Base-by-base conservation (phyloP, 2,888 invertebrate genomes). In the Sipha maydis region DNA sequence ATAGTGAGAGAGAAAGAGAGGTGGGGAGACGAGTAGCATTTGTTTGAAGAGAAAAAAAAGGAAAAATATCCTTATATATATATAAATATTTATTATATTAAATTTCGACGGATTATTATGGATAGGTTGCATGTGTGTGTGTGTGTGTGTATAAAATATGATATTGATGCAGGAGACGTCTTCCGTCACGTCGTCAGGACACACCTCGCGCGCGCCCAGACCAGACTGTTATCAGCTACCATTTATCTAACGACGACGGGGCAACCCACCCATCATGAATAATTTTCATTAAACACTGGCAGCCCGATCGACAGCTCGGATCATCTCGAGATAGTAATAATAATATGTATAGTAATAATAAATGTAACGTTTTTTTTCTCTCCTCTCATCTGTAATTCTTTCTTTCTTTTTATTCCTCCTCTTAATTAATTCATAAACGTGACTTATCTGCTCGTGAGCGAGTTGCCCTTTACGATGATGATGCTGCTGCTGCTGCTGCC, bases 351-450 rank as follows among this genome's bases (percentile, higher is more conserved):
- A 48, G 9, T 48, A 48, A 48, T 48, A 48, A 9, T 31, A 25
- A 71, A 31, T 19, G 38, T 83, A 69, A 48, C 69, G 67, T 67
- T 67, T 48, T 84, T 61, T 73, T 84, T 75, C 75, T 34, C 38
- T 77, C 17, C n/a, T 78, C 54, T 48, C n/a, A 28, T 17, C 76
- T 48, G 41, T 41, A 38, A 38, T 83, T 61, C n/a, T 67, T 75
- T 61, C 61, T 61, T 61, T 38, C 34, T 38, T 38, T 34, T 73
- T 34, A 4, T 34, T 48, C 61, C 0, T 38, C 31, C n/a, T 17
- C 83, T n/a, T 85, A 86, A 86, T 86, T 79, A 86, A 86, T 86
- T 86, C 86, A 86, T 86, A 79, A 86, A 86, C 86, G 86, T 86
- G 86, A 86, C 86, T 86, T 86, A 86, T 86, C 86, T n/a, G 86